phyloP scores from a whole-genome alignment of 1,140 invertebrate species.

The Brachionus plicatilis region DNA sequence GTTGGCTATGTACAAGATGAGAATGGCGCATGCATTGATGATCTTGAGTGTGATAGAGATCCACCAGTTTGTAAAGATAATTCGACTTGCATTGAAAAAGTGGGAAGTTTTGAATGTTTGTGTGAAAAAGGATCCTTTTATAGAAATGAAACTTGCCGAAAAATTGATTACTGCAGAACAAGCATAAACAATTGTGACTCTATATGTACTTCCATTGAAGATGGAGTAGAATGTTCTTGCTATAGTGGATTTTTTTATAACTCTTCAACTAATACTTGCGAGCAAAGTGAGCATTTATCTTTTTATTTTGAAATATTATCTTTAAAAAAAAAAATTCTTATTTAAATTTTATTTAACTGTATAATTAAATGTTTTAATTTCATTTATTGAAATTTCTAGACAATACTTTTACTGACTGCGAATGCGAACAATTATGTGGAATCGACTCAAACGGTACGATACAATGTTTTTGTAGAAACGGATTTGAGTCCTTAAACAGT shows the following conservation, averaged over 20 bases:
- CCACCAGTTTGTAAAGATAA: background rate
- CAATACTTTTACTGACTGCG: background rate
- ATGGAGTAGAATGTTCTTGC: background rate
- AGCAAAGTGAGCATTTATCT: background rate
- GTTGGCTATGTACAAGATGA: background rate
- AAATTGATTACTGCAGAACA: conserved; percentile 25
- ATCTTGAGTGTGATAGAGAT: background rate
- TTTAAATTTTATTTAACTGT: no score
- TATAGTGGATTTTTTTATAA: background rate
- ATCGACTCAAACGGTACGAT: background rate
- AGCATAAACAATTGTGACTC: background rate
- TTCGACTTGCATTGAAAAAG: background rate
- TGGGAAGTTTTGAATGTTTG: background rate
- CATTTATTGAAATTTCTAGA: background rate
- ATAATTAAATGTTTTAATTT: background rate
- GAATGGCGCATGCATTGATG: background rate
- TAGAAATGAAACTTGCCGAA: background rate
- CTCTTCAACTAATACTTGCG: background rate
- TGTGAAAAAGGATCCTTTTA: background rate
- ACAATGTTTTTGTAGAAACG: background rate
- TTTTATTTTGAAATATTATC: background rate
- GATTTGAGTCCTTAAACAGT: background rate
- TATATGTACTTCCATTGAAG: background rate
- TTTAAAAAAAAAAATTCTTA: no score
- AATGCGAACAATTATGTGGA: background rate